These are phyloP conservation scores for Ochotona curzoniae DNA, from an alignment of 2,113 vertebrate genomes.

Conservation along the genomic window DNA sequence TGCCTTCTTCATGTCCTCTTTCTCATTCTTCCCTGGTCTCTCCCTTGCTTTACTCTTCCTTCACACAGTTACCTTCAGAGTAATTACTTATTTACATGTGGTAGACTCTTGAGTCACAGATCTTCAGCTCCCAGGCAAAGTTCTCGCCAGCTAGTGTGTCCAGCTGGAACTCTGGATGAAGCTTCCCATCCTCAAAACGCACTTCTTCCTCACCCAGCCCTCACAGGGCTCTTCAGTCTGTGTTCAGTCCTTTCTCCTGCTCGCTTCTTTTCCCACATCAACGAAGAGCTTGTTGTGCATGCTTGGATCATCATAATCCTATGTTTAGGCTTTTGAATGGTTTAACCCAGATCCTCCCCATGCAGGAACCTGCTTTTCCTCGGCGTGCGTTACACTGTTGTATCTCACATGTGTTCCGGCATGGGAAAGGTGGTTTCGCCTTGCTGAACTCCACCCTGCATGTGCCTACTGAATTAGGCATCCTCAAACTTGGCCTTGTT, in stretches of 20 bases:
- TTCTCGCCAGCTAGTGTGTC: not conserved
- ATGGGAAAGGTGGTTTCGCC: not conserved
- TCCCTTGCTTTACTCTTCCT: not conserved
- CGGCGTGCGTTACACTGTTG: not conserved
- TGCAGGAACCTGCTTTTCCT: not conserved
- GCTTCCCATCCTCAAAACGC: not conserved
- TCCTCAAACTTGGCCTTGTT: not conserved
- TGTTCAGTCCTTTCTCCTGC: not conserved
- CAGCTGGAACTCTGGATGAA: not conserved
- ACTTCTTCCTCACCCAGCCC: not conserved
- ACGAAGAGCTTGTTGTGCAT: not conserved
- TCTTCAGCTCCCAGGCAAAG: not conserved
- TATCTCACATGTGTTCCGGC: not conserved
- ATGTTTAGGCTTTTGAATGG: not conserved
- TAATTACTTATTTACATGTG: not conserved
- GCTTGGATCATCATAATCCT: not conserved
- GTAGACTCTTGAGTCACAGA: not conserved
- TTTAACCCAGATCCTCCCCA: not conserved
- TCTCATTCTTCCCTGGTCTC: not conserved
- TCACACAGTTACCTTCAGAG: not conserved
- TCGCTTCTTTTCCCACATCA: not conserved
- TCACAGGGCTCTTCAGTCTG: not conserved
- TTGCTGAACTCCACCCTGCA: fast-evolving
- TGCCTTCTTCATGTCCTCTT: not conserved
- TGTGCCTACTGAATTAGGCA: not conserved